phyloP scores from a whole-genome alignment of 2,113 vertebrate genomes.

The Genyomyrus donnyi region DNA sequence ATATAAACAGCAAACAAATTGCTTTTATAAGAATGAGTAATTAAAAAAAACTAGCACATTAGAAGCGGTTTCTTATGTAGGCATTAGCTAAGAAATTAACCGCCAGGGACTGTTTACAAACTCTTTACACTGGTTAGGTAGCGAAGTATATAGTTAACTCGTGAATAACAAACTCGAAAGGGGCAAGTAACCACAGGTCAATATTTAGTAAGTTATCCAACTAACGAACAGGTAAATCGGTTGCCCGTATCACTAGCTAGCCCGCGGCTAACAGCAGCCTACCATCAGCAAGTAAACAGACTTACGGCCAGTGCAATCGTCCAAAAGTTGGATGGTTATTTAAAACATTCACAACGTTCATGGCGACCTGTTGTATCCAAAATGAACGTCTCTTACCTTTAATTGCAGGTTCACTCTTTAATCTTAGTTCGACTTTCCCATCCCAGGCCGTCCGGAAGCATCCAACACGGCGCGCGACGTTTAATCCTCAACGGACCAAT shows the following conservation, averaged over 20 bases:
- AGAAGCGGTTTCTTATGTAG: not conserved
- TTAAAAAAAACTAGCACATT: not conserved
- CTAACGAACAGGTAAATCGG: not conserved
- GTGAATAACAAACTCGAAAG: not conserved
- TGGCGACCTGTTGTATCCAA: not conserved
- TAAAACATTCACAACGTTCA: not conserved
- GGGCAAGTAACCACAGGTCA: not conserved
- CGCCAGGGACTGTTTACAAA: not conserved
- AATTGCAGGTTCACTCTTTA: conserved; percentile 45
- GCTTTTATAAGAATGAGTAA: not conserved
- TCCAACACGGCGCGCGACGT: conserved; percentile 31
- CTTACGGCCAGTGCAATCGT: not conserved
- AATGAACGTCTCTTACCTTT: conserved; percentile 42
- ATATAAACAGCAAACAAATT: not conserved
- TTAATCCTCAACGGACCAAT: conserved; percentile 37
- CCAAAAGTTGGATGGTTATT: conserved; percentile 1
- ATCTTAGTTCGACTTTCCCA: conserved; percentile 62
- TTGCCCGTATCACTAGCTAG: not conserved
- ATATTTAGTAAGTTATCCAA: not conserved
- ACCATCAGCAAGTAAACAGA: not conserved
- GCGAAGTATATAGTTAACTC: not conserved
- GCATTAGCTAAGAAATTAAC: not conserved
- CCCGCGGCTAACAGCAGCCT: not conserved
- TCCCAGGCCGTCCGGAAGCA: conserved; percentile 59
- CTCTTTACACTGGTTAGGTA: not conserved